Conservation (phyloP, 2,113 vertebrate genomes). For the Lycaon pictus region DNA sequence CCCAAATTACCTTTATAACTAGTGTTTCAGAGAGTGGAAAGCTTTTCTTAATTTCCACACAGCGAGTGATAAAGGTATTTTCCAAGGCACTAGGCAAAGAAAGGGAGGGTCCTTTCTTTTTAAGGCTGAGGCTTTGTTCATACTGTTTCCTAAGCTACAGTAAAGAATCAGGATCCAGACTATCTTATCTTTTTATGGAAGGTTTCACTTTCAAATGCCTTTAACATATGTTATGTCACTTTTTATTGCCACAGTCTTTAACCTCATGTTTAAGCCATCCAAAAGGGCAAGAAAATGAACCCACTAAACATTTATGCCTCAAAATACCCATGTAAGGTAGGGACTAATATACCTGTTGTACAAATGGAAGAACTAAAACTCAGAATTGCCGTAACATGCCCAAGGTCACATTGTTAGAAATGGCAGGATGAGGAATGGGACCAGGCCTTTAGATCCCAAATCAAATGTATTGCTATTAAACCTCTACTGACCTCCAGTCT, state of each 20-base stretch:
- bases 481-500: not conserved
- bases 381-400: not conserved
- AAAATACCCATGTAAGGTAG: not conserved
- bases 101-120: not conserved
- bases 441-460: not conserved
- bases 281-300: conserved; percentile 43
- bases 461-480: not conserved
- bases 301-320: not conserved
- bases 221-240: not conserved
- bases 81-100: not conserved
- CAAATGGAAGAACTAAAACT: not conserved
- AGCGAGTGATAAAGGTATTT: conserved; percentile 22
- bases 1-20: conserved; percentile 60
- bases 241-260: conserved; percentile 52
- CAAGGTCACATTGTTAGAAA: not conserved
- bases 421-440: not conserved
- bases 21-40: conserved; percentile 40
- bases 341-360: not conserved
- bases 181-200: not conserved
- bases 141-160: not conserved
- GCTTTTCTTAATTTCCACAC: conserved; percentile 59
- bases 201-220: conserved; percentile 51
- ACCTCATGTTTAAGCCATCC: conserved; percentile 21
- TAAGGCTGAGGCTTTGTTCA: not conserved
- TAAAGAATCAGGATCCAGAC: not conserved